These are phyloP conservation scores for Scolanthus callimorphus DNA, from an alignment of 92 coral and sea anemone species.

Conservation along the genomic window DNA sequence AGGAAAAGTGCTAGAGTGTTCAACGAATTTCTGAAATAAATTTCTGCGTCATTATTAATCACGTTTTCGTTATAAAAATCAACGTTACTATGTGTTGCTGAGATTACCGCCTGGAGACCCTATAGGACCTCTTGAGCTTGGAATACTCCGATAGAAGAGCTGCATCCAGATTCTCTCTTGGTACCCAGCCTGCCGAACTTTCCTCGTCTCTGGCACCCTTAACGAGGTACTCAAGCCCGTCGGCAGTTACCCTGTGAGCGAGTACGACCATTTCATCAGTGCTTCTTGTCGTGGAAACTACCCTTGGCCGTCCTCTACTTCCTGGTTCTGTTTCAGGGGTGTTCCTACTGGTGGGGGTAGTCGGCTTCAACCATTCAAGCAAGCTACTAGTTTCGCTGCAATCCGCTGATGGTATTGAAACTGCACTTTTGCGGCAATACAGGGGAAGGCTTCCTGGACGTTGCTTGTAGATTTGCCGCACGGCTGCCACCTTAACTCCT, in stretches of 20 bases:
- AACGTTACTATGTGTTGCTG: too few species aligned
- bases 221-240: background rate
- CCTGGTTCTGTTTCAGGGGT: background rate
- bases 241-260: background rate
- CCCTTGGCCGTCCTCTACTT: slow-evolving; percentile 1
- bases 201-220: background rate
- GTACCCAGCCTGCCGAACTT: slow-evolving; percentile 7
- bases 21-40: too few species aligned
- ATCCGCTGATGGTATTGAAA: too few species aligned
- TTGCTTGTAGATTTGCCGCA: slow-evolving; percentile 19
- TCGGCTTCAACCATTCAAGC: too few species aligned
- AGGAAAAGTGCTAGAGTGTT: too few species aligned
- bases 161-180: background rate
- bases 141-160: slow-evolving; percentile 3
- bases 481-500: slow-evolving; percentile 1
- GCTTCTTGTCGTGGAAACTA: background rate
- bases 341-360: too few species aligned
- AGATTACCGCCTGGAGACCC: background rate
- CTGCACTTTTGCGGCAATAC: slow-evolving; percentile 16
- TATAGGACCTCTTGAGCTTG: background rate
- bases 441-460: slow-evolving; percentile 8
- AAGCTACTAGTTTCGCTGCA: too few species aligned
- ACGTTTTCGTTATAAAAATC: too few species aligned
- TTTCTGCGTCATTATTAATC: too few species aligned
- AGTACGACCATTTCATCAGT: background rate